Evolutionary conservation across 1,140 invertebrate genomes (phyloP).

Genomic region (Pseudomyrmex pallidus): DNA sequence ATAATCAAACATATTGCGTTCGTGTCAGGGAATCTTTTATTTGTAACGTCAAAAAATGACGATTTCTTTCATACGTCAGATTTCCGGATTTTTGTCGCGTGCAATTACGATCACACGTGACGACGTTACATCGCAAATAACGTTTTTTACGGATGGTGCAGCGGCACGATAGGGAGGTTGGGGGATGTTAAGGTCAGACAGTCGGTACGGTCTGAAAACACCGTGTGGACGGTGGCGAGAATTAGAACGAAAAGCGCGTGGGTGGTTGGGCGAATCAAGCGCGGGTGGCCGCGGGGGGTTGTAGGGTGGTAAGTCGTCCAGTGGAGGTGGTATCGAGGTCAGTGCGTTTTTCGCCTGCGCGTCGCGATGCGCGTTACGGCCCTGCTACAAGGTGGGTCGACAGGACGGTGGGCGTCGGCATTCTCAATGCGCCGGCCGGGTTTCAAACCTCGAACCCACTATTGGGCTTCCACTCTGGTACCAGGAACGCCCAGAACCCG

Average conservation of each 20-base stretch:
- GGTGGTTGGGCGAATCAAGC: constrained; percentile 39
- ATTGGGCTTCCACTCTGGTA: constrained; percentile 81
- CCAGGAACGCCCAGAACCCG: constrained; percentile 83
- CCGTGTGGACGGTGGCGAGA: constrained; percentile 70
- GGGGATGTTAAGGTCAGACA: constrained; percentile 38
- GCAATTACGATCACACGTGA: neutral
- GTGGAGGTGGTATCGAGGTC: constrained; percentile 82
- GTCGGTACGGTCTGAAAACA: constrained; percentile 52
- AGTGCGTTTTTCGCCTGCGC: constrained; percentile 85
- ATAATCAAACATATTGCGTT: too few species aligned
- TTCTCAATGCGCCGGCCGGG: constrained; percentile 82
- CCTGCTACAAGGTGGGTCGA: constrained; percentile 74
- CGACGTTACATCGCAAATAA: neutral
- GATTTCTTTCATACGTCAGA: neutral
- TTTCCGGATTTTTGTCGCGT: neutral
- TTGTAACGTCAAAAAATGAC: neutral
- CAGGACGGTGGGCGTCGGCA: constrained; percentile 82
- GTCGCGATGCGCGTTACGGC: constrained; percentile 79
- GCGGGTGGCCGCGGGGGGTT: constrained; percentile 44
- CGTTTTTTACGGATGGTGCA: neutral
- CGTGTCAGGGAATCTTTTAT: neutral
- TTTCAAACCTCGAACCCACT: constrained; percentile 82
- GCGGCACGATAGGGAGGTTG: neutral
- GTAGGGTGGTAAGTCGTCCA: constrained; percentile 66
- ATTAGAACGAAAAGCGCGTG: constrained; percentile 70